Base-by-base conservation (phyloP, 2,113 vertebrate species). In the Platycercus adscitus region DNA sequence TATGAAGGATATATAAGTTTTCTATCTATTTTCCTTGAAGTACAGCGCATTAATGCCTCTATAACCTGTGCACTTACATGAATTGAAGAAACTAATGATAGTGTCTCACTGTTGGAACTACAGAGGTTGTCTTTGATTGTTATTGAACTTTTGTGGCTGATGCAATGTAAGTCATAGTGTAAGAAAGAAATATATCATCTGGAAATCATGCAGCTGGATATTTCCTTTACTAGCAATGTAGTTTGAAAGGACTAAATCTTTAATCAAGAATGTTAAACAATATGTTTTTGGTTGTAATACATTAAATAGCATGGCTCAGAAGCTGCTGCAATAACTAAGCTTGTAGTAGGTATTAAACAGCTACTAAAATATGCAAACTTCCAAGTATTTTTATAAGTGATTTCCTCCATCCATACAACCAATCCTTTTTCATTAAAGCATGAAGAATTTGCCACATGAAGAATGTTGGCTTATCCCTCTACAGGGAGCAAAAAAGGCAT, bases 61-160 rank as follows among this genome's bases (percentile, higher is more conserved):
- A 93, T 96, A 95, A 91, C 95, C 91, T 78, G 37, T 69, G 78
- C 88, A 93, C 95, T 83, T 85, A 50, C 52, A 88, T 81, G 80
- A 97, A 97, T 86, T 91, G 94, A 95, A 83, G 88, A 86, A 37
- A 28, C 75, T 93, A 96, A 95, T 61, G 52, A 68, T 63, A 90
- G 83, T 49, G 81, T 80, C 91, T 95, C 75, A 23, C 41, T 92
- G 86, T 94, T 83, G 93, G 89, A 97, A 96, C 96, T 96, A 94
- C 47, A 15, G 76, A 98, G 66, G 69, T 81, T 92, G 88, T 81
- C 92, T 96, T 86, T 95, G 92, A 96, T 96, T 96, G 94, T 96
- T 96, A 95, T 96, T 96, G 96, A 95, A 84, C 70, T 94, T 98
- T 94, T 95, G 90, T 83, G 89, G 78, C 94, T 96, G 96, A 97